These are phyloP conservation scores for Orchestia grillus DNA, from an alignment of 1,140 invertebrate species.

Conservation along the genomic window DNA sequence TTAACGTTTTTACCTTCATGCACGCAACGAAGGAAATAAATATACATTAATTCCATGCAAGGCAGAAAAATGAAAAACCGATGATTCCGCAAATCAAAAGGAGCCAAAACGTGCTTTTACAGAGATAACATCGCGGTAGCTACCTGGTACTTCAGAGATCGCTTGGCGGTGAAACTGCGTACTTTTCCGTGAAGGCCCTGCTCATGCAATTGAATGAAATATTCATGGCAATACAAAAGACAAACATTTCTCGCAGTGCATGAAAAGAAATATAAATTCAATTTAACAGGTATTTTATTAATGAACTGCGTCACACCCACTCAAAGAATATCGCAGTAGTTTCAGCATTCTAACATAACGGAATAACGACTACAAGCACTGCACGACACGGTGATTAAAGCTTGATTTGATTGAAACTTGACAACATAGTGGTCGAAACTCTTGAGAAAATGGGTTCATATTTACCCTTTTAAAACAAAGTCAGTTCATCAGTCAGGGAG, in stretches of 20 bases:
- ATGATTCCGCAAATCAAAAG: neutral
- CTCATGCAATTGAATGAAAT: neutral
- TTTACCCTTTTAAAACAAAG: neutral
- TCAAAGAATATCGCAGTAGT: neutral
- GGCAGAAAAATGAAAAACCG: neutral
- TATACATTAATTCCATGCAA: neutral
- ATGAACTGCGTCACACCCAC: neutral
- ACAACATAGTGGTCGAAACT: no score
- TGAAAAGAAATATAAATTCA: neutral
- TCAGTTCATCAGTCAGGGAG: neutral
- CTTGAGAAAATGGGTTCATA: neutral
- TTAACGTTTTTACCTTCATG: neutral
- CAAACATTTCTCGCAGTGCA: neutral
- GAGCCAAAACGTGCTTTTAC: neutral
- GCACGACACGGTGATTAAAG: no score
- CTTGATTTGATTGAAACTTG: no score
- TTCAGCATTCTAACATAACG: neutral
- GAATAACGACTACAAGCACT: neutral
- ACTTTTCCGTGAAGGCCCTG: neutral
- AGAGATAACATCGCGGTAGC: neutral
- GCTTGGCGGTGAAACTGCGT: neutral
- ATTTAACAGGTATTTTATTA: neutral
- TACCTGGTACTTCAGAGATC: constrained; percentile 29
- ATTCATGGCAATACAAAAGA: neutral
- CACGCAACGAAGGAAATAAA: neutral